These are phyloP conservation scores for Buphagus erythrorhynchus DNA, from an alignment of 2,797 vertebrate genomes.

Conservation along the genomic window DNA sequence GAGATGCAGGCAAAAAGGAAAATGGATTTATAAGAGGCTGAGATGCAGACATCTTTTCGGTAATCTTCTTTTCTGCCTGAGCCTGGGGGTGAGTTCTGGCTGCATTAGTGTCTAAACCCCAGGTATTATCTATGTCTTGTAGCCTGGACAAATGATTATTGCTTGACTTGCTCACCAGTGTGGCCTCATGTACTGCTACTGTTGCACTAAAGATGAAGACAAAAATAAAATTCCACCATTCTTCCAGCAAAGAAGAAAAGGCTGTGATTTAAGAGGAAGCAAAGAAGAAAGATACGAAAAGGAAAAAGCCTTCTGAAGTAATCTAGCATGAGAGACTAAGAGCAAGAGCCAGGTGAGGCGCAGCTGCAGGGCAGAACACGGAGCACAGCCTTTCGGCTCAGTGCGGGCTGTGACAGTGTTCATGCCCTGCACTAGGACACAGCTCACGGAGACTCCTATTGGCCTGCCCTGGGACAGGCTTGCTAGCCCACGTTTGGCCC, in stretches of 20 bases:
- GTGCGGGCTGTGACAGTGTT: not conserved
- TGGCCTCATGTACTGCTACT: not conserved
- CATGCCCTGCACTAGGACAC: not conserved
- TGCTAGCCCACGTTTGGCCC: too few relatives aligned
- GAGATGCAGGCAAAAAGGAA: not conserved
- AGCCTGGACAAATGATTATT: not conserved
- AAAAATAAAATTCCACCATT: not conserved
- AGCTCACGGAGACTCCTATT: not conserved
- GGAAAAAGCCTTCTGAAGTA: not conserved
- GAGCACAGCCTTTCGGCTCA: not conserved
- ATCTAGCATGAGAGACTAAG: too few relatives aligned
- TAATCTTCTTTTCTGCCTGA: not conserved
- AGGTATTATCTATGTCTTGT: not conserved
- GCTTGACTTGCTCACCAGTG: not conserved
- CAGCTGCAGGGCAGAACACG: not conserved
- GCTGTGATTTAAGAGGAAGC: not conserved
- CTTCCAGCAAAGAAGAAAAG: not conserved
- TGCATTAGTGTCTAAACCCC: not conserved
- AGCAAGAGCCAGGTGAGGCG: too few relatives aligned
- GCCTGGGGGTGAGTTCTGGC: not conserved
- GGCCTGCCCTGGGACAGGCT: not conserved
- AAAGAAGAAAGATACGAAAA: rapidly evolving
- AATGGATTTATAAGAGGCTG: not conserved
- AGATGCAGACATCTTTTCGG: not conserved
- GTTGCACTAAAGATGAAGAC: not conserved